These are phyloP conservation scores for Sebastes taczanowskii DNA, from an alignment of 2,797 vertebrate species.

Conservation along the genomic window DNA sequence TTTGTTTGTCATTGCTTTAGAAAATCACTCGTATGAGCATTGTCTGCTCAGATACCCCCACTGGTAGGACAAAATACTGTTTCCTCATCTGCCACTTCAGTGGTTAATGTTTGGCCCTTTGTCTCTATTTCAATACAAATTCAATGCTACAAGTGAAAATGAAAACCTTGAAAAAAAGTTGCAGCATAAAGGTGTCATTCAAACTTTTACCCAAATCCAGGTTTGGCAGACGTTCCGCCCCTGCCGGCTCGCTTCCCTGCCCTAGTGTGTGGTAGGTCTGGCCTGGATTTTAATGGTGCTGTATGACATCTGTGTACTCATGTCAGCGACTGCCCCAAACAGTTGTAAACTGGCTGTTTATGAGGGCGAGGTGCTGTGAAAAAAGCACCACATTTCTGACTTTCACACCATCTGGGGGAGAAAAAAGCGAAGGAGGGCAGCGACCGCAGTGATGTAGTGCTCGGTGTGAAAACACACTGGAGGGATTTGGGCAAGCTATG, in stretches of 20 bases:
- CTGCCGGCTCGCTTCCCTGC: slow-evolving; percentile 29
- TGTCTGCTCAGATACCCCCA: neutral
- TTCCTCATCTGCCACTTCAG: neutral
- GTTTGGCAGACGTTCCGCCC: slow-evolving; percentile 39
- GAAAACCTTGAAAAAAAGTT: neutral
- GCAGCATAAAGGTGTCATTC: slow-evolving; percentile 47
- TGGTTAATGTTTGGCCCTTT: neutral
- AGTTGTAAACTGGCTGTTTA: slow-evolving; percentile 81
- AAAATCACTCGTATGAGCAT: neutral
- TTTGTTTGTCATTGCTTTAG: neutral
- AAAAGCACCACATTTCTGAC: slow-evolving; percentile 60
- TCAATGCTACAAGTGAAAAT: neutral
- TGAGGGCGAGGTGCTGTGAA: slow-evolving; percentile 68
- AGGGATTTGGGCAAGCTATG: slow-evolving; percentile 18
- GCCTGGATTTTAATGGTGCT: slow-evolving; percentile 72
- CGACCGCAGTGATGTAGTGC: slow-evolving; percentile 16
- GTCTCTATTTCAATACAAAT: neutral
- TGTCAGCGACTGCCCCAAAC: slow-evolving; percentile 78
- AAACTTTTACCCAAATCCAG: slow-evolving; percentile 42
- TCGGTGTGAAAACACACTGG: slow-evolving; percentile 40
- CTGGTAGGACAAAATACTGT: neutral
- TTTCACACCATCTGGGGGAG: slow-evolving; percentile 70
- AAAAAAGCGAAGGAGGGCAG: slow-evolving; percentile 7
- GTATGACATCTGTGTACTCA: slow-evolving; percentile 74
- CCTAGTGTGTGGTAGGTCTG: slow-evolving; percentile 69